phyloP scores from a whole-genome alignment of 2,797 vertebrate species.

The Phoebastria nigripes region DNA sequence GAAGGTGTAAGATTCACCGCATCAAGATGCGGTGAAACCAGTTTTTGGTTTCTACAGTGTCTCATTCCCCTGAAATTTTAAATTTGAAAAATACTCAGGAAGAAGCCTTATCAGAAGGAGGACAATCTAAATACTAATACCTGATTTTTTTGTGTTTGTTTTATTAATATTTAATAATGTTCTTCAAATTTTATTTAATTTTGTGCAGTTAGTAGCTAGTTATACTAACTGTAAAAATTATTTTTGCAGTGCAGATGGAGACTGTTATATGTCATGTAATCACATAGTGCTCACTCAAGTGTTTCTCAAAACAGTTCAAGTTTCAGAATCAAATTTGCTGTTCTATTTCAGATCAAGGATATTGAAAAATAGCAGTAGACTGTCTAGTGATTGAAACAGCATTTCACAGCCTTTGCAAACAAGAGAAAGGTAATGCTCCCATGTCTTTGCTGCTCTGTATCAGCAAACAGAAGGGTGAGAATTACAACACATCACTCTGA shows the following conservation, averaged over 20 bases:
- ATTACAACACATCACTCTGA: neutral
- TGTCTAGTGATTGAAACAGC: neutral
- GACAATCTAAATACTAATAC: neutral
- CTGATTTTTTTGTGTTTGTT: neutral
- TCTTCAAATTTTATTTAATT: neutral
- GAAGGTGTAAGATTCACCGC: neutral
- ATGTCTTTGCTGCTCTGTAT: neutral
- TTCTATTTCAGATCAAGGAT: neutral
- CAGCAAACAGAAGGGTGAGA: neutral
- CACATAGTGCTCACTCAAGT: neutral
- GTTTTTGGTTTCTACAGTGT: neutral
- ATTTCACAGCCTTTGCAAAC: neutral
- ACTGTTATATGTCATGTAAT: neutral
- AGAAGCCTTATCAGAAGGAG: neutral
- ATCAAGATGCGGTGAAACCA: neutral
- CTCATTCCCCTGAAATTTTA: neutral
- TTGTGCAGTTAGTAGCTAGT: neutral
- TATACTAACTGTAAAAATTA: neutral
- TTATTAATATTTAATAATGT: neutral
- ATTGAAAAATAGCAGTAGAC: neutral
- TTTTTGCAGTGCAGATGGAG: neutral
- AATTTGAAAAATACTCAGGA: neutral
- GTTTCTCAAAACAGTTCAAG: neutral
- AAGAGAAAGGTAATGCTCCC: neutral
- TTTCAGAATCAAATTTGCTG: neutral